A percentile compares a stretch with the other conserved stretches of the same genome.
These are phyloP conservation scores for Subacronicta megacephala DNA, from an alignment of 2,888 invertebrate genomes.

Conservation along the genomic window DNA sequence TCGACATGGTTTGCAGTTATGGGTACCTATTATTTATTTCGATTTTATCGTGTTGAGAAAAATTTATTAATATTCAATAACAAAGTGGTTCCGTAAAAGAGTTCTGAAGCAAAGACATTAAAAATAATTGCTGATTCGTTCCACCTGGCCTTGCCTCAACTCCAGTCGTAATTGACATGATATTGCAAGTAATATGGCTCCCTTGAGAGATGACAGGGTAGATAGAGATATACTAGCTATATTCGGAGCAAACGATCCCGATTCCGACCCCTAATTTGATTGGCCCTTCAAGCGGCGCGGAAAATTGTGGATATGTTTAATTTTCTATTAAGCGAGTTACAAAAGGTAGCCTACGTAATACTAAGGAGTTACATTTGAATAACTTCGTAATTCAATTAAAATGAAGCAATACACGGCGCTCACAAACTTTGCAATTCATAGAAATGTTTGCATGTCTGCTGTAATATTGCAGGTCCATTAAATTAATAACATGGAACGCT, in stretches of 20 bases:
- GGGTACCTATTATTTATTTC: constrained; percentile 4
- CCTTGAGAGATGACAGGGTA: background rate
- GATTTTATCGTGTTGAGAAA: constrained; percentile 14
- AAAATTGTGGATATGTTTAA: no score
- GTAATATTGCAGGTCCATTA: constrained; percentile 36
- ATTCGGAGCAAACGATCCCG: no score
- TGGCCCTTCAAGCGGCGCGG: no score
- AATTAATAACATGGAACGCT: constrained; percentile 34
- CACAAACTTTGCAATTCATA: constrained; percentile 35
- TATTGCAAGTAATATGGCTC: background rate
- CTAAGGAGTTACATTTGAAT: background rate
- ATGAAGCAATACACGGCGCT: constrained; percentile 19
- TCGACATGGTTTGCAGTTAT: constrained; percentile 4
- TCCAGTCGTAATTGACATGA: background rate
- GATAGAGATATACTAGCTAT: no score
- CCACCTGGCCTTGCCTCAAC: background rate
- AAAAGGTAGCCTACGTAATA: no score
- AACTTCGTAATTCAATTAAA: constrained; percentile 18
- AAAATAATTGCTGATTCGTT: background rate
- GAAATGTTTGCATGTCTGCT: constrained; percentile 42
- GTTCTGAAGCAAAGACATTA: constrained; percentile 3
- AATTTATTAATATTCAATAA: constrained; percentile 17
- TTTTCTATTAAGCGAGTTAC: no score
- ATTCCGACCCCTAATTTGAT: no score
- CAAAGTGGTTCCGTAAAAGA: constrained; percentile 7